Base-by-base conservation (phyloP, 1,140 invertebrate species). In the Pseudachorutes palmiensis region DNA sequence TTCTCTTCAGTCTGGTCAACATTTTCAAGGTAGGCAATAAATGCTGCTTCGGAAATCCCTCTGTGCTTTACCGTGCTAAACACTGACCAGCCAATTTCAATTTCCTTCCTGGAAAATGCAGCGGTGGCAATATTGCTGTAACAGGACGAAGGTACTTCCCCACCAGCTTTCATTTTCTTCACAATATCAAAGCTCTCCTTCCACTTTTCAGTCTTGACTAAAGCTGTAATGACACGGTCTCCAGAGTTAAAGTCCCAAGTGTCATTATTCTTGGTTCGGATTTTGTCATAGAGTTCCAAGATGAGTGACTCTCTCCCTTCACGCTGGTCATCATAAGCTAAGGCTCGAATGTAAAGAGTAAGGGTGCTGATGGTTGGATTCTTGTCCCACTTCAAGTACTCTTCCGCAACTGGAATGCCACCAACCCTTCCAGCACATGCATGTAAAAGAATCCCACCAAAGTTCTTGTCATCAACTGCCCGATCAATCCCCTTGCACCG, bases 131-230 rank as follows among this genome's bases (percentile, higher is more conserved):
- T 70, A 5, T 64, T 64, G 28, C n/a, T 16, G 30, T 57, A 32
- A 1, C n/a, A 16, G 14, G 29, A 2, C n/a, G 76, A 72, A 68
- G 70, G 74, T 1, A 79, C 78, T 12, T 14, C 74, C 32, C 70
- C 61, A 28, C 76, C 79, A 51, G 82, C 41, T 74, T 82, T 79
- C 65, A 85, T 79, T 72, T 82, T 82, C 60, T 86, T 77, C 12
- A 88, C 78, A 31, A 89, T 70, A 70, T 83, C 78, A 1, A 84
- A 49, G 64, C 81, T 80, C 66, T 85, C 80, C 71, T 81, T 79
- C 86, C 86, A 74, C 64, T 76, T 74, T 1, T 33, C 31, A 16
- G 88, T 87, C 36, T 82, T 73, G 70, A 83, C 84, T 1, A 90
- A 74, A 1, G 81, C 85, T 62, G 75, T 72, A 51, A 89, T 79